Evolutionary conservation across 2,888 invertebrate genomes (phyloP).

Genomic region (Cecidostiba fungosa): DNA sequence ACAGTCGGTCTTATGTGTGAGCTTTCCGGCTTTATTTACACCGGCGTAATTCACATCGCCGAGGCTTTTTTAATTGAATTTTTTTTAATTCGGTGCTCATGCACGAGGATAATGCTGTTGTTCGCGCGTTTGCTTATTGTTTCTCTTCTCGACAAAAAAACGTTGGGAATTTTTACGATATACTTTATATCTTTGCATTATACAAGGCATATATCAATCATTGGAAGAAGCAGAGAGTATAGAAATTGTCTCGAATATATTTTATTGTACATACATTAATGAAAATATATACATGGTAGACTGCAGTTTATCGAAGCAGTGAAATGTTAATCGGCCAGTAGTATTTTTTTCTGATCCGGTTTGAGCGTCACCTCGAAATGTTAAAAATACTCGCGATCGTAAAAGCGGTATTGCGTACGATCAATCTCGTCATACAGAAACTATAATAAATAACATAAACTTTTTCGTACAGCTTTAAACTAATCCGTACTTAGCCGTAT

Average conservation of each 20-base stretch:
- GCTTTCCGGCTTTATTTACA: conserved; percentile 33
- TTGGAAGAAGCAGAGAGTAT: not conserved
- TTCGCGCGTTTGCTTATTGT: not conserved
- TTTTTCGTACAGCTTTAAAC: not conserved
- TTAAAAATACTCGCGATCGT: not conserved
- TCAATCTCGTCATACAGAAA: not conserved
- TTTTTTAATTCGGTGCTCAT: conserved; percentile 2
- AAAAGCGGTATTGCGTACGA: not conserved
- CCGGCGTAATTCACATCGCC: conserved; percentile 27
- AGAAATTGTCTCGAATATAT: conserved; percentile 62
- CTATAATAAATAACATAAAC: not conserved
- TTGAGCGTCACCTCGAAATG: conserved; percentile 14
- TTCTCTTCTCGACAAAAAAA: not conserved
- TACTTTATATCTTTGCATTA: not conserved
- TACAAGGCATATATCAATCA: not conserved
- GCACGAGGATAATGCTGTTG: not conserved
- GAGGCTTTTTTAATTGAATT: not conserved
- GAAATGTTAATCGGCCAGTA: conserved; percentile 69
- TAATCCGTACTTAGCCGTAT: conserved; percentile 5
- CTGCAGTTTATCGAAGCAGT: conserved; percentile 78
- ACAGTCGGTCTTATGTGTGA: conserved; percentile 15
- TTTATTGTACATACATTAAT: conserved; percentile 80
- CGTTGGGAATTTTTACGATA: not conserved
- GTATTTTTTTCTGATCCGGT: conserved; percentile 59
- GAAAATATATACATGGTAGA: conserved; percentile 80